Evolutionary conservation across 2,888 invertebrate species (phyloP).

Genomic region (Salticus scenicus): DNA sequence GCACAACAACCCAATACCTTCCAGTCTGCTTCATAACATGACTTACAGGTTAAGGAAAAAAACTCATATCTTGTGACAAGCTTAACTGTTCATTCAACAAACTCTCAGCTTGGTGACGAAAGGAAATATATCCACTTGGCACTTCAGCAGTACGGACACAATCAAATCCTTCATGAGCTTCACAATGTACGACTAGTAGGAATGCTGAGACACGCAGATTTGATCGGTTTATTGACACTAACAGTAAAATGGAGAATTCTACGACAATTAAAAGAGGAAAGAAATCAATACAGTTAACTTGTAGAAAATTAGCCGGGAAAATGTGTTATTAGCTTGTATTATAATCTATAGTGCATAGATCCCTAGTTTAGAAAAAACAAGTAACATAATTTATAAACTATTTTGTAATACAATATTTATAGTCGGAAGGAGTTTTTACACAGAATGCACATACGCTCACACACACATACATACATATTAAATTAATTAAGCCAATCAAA

Average conservation of each 20-base stretch:
- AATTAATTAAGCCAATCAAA: slow-evolving; percentile 34
- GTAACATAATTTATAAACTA: slow-evolving; percentile 49
- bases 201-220: slow-evolving; percentile 60
- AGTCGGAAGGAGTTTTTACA: slow-evolving; percentile 53
- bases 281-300: slow-evolving; percentile 30
- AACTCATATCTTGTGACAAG: slow-evolving; percentile 61
- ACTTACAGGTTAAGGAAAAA: slow-evolving; percentile 34
- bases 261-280: slow-evolving; percentile 36
- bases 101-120: slow-evolving; percentile 63
- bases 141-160: slow-evolving; percentile 66
- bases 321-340: slow-evolving; percentile 59
- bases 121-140: slow-evolving; percentile 69
- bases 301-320: slow-evolving; percentile 53
- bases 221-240: slow-evolving; percentile 63
- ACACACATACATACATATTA: slow-evolving; percentile 56
- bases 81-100: slow-evolving; percentile 61
- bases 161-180: slow-evolving; percentile 45
- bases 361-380: slow-evolving; percentile 53
- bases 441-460: slow-evolving; percentile 33
- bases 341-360: slow-evolving; percentile 54
- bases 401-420: slow-evolving; percentile 53
- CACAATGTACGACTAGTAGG: slow-evolving; percentile 43
- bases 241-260: slow-evolving; percentile 26
- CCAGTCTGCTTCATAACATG: slow-evolving; percentile 62
- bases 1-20: slow-evolving; percentile 68